Conservation (phyloP, 2,888 invertebrate species). For the Drosophila infuscata region DNA sequence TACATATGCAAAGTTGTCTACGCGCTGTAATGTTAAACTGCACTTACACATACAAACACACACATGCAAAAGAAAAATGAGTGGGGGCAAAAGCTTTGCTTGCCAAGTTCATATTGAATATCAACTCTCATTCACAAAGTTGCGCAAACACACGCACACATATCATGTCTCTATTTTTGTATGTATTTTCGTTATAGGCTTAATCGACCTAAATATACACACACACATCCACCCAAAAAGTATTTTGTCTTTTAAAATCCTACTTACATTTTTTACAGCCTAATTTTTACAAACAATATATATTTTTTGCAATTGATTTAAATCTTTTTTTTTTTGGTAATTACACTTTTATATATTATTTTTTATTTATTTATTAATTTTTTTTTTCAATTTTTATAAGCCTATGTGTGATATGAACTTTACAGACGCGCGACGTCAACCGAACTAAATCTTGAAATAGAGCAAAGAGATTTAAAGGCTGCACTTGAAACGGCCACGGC, state of each 20-base stretch:
- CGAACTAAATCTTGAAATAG: conserved; percentile 35
- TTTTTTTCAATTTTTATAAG: background rate
- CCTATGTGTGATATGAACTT: conserved; percentile 22
- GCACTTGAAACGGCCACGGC: conserved; percentile 5
- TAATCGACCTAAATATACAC: background rate
- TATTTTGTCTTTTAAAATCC: background rate
- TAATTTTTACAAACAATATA: background rate
- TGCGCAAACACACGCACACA: background rate
- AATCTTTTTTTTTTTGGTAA: background rate
- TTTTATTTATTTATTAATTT: background rate
- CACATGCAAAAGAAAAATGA: background rate
- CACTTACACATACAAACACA: background rate
- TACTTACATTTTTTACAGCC: conserved; percentile 18
- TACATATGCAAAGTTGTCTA: background rate
- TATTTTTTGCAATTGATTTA: background rate
- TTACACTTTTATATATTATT: conserved; percentile 5
- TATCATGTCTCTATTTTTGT: background rate
- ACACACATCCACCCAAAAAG: background rate
- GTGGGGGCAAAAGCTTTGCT: background rate
- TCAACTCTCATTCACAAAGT: conserved; percentile 2
- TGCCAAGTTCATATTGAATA: background rate
- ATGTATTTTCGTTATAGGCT: conserved; percentile 2
- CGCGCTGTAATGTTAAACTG: background rate
- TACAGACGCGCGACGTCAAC: conserved; percentile 27
- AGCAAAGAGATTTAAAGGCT: background rate